These are phyloP conservation scores for Hydrochoerus hydrochaeris DNA, from an alignment of 2,113 vertebrate species.

Conservation along the genomic window DNA sequence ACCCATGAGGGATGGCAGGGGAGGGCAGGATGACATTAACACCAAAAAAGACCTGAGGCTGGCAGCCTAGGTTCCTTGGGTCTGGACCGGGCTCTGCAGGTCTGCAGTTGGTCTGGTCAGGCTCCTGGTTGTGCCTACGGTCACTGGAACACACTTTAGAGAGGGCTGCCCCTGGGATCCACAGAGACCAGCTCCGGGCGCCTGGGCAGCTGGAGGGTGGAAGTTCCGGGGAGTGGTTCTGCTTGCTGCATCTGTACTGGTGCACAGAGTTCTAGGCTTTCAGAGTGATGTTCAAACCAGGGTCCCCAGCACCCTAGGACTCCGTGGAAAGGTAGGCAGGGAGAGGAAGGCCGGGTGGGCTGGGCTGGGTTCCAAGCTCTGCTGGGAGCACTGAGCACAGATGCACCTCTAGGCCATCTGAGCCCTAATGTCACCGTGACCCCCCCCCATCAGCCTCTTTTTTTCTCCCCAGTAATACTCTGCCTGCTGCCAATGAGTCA, in stretches of 20 bases:
- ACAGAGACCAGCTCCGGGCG: not conserved
- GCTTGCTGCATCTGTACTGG: not conserved
- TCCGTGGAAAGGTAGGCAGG: not conserved
- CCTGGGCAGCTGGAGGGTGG: not conserved
- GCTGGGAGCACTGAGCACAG: not conserved
- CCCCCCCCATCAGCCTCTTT: not conserved
- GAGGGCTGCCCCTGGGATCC: not conserved
- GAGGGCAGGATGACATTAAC: not conserved
- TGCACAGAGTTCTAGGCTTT: not conserved
- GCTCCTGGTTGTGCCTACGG: not conserved
- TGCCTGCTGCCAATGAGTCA: rapidly evolving
- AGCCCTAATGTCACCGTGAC: not conserved
- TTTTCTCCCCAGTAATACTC: not conserved
- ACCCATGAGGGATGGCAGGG: not conserved
- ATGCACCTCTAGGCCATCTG: not conserved
- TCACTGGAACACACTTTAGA: not conserved
- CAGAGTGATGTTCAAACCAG: not conserved
- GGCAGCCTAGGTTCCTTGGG: not conserved
- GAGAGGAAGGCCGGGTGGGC: not conserved
- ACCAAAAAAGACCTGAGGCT: not conserved
- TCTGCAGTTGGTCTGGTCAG: not conserved
- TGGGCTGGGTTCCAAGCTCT: not conserved
- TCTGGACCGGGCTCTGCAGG: not conserved
- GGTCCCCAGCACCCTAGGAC: not conserved
- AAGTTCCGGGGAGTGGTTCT: not conserved